phyloP scores from a whole-genome alignment of 2,888 invertebrate genomes.

The Trileptium ribeirensis region DNA sequence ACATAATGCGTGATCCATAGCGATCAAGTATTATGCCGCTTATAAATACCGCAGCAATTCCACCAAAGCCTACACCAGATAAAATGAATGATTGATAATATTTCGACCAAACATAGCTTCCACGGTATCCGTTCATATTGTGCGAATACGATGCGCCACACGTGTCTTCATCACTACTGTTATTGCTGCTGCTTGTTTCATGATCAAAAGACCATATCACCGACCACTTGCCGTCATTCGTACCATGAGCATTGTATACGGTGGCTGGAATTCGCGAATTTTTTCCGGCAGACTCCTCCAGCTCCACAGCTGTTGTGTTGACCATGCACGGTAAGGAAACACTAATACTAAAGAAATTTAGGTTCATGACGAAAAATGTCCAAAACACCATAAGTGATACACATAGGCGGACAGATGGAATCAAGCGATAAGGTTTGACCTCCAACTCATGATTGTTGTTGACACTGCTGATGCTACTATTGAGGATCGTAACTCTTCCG shows the following conservation, averaged over 20 bases:
- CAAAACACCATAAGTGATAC: not conserved
- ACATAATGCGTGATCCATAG: not conserved
- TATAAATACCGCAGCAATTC: not conserved
- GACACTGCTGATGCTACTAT: no score
- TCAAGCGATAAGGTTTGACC: not conserved
- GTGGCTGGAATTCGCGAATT: no score
- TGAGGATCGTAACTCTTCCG: no score
- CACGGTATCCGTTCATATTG: not conserved
- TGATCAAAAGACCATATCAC: no score
- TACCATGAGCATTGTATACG: not conserved
- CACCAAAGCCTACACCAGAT: not conserved
- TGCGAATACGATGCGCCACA: not conserved
- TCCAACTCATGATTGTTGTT: no score
- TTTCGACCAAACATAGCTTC: not conserved
- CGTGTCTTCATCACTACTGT: not conserved
- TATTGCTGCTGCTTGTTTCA: not conserved
- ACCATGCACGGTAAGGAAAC: not conserved
- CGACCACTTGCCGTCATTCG: not conserved
- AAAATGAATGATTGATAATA: not conserved
- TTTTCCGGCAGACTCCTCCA: not conserved
- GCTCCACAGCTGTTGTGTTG: not conserved
- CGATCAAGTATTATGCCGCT: not conserved
- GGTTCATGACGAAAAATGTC: not conserved
- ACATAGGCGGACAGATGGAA: not conserved
- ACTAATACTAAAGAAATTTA: not conserved